phyloP scores from a whole-genome alignment of 2,113 vertebrate species.

The Scartelaos histophorus region DNA sequence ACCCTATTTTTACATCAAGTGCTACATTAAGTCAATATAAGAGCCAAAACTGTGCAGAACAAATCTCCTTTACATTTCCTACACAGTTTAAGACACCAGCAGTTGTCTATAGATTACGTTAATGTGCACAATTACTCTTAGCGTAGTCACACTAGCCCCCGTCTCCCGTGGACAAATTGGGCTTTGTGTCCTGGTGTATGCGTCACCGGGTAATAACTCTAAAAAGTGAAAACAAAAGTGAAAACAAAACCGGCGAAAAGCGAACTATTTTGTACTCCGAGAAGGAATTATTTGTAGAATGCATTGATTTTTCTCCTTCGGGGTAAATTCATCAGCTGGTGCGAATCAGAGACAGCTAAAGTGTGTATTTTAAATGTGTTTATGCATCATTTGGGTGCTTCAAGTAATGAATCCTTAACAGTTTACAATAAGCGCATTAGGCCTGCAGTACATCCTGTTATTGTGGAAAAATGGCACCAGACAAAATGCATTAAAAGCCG shows the following conservation, averaged over 20 bases:
- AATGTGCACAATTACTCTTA: constrained; percentile 41
- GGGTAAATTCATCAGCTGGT: constrained; percentile 23
- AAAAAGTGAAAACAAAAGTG: constrained; percentile 26
- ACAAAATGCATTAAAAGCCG: neutral
- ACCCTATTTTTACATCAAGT: constrained; percentile 38
- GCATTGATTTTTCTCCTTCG: constrained; percentile 34
- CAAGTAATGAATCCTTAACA: constrained; percentile 18
- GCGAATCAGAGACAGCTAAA: constrained; percentile 18
- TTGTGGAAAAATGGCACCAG: neutral
- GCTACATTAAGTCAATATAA: constrained; percentile 54
- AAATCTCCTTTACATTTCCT: constrained; percentile 14
- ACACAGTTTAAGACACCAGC: constrained; percentile 29
- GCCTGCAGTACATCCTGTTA: constrained; percentile 3
- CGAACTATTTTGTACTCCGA: constrained; percentile 21
- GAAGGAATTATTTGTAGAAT: constrained; percentile 23
- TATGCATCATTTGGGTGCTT: constrained; percentile 15
- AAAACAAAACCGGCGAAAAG: constrained; percentile 10
- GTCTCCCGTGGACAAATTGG: constrained; percentile 42
- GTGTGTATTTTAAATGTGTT: constrained; percentile 11
- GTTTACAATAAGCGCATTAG: neutral
- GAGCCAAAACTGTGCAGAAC: constrained; percentile 11
- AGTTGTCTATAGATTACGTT: constrained; percentile 43
- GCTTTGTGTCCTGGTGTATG: constrained; percentile 18
- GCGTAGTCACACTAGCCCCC: constrained; percentile 26
- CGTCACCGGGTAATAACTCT: constrained; percentile 45